Evolutionary conservation across 2,113 vertebrate species (phyloP), one percentile per base, ranked within the genome.

Genomic region (Grammomys dolichurus): DNA sequence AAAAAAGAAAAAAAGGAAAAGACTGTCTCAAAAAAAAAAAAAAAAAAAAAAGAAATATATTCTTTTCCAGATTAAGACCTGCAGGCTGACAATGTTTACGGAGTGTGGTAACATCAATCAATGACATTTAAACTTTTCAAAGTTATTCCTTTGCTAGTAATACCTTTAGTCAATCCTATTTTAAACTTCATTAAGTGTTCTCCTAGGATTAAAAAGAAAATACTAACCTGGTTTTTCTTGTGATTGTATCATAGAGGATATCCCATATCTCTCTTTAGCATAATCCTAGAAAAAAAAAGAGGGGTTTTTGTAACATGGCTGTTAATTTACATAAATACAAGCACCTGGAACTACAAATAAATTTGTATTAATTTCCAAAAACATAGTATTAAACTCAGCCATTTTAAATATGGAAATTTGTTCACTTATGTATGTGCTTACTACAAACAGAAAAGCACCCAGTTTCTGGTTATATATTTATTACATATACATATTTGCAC

Each of bases 191-290:
- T 54, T 2, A 94, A 94, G 58, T 48, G 10, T 10, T 93, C 92
- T 95, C 24, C 60, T 96, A 80, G 75, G 94, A 95, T 91, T 65
- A 95, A 5, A 65, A 75, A 72, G 82, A 89, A 90, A 73, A 93
- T 97, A 99, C 99, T 99, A 97, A 99, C 99, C 99, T 98, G 99
- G 98, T 98, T 99, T 99, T 93, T 99, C 98, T 98, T 99, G 99
- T 65, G 99, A 99, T 91, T 99, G 99, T 97, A 99, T 98, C 99
- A 99, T 98, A 84, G 99, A 98, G 75, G 99, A 97, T 91, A 99
- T 96, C 93, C 99, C 99, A 87, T 99, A 99, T 96, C 99, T 99
- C 97, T 99, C 99, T 98, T 99, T 99, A 94, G 99, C 99, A 98
- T 99, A 99, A 98, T 99, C 99, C 99, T 99, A 98, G 97, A 97